These are phyloP conservation scores for Neolamprologus variostigma DNA, from an alignment of 2,113 vertebrate species.

Conservation along the genomic window DNA sequence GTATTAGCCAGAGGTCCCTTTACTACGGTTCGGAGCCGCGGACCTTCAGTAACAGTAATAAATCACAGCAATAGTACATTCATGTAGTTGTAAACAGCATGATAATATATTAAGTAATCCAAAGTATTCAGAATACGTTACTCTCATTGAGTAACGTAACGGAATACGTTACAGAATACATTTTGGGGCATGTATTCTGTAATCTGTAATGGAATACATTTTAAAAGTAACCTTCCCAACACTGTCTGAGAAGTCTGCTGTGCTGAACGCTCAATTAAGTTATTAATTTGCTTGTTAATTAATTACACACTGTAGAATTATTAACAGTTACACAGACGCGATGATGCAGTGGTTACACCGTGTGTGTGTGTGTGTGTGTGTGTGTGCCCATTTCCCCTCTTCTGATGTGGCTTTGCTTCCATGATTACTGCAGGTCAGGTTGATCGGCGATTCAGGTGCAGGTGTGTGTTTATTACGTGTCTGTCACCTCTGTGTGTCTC, in stretches of 20 bases:
- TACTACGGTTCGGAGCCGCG: no score
- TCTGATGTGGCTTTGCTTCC: background rate
- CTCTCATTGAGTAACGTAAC: no score
- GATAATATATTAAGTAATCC: no score
- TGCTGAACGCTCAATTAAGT: rapidly evolving
- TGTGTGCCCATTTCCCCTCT: background rate
- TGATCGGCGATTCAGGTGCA: background rate
- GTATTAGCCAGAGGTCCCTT: no score
- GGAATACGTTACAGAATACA: no score
- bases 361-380: background rate
- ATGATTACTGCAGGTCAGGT: background rate
- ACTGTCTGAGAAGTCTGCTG: background rate
- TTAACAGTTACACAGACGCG: rapidly evolving
- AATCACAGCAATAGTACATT: no score
- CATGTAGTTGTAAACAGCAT: no score
- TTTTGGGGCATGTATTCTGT: rapidly evolving
- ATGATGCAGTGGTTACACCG: background rate
- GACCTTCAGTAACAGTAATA: no score
- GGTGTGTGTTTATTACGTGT: background rate
- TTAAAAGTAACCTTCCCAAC: no score
- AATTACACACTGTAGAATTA: background rate
- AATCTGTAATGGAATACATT: no score
- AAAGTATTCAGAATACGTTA: no score
- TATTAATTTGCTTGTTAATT: background rate
- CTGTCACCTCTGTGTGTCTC: background rate